A percentile compares a stretch with the other conserved stretches of the same genome.
phyloP scores from a whole-genome alignment of 2,888 invertebrate genomes.

The Eurytoma californica region DNA sequence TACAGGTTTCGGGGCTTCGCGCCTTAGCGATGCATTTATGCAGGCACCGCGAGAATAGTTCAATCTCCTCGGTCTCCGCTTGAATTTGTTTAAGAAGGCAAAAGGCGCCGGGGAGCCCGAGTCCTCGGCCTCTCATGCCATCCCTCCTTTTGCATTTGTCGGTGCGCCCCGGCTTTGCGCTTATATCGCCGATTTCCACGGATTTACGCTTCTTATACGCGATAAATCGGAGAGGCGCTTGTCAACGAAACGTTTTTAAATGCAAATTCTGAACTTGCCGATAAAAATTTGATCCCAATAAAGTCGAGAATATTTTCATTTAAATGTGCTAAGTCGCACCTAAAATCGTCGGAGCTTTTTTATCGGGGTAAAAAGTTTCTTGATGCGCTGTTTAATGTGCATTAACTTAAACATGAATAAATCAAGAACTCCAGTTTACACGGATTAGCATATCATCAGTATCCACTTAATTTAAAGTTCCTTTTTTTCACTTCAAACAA shows the following conservation, averaged over 20 bases:
- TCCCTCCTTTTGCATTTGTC: not conserved
- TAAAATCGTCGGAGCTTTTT: not conserved
- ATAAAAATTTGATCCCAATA: not conserved
- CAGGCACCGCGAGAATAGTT: constrained; percentile 17
- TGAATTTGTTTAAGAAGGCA: not conserved
- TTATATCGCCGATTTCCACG: not conserved
- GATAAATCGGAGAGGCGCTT: not conserved
- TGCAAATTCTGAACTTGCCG: not conserved
- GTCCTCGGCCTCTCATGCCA: not conserved
- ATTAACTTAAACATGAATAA: not conserved
- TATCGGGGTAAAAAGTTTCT: not conserved
- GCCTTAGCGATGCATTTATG: constrained; percentile 39
- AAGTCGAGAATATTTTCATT: not conserved
- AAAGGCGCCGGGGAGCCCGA: not conserved
- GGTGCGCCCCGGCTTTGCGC: not conserved
- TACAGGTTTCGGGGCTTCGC: too few relatives aligned
- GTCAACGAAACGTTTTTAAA: not conserved
- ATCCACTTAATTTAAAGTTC: not conserved
- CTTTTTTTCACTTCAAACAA: too few relatives aligned
- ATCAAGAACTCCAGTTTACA: not conserved
- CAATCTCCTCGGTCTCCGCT: constrained; percentile 7
- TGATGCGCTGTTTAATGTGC: not conserved
- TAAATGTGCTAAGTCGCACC: not conserved
- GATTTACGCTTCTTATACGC: constrained; percentile 2
- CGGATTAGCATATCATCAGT: constrained; percentile 1